Percentiles rank a stretch among this genome's conserved stretches.
Evolutionary conservation across 2,888 invertebrate species (phyloP).

Genomic region (Chromoteleia sp.): DNA sequence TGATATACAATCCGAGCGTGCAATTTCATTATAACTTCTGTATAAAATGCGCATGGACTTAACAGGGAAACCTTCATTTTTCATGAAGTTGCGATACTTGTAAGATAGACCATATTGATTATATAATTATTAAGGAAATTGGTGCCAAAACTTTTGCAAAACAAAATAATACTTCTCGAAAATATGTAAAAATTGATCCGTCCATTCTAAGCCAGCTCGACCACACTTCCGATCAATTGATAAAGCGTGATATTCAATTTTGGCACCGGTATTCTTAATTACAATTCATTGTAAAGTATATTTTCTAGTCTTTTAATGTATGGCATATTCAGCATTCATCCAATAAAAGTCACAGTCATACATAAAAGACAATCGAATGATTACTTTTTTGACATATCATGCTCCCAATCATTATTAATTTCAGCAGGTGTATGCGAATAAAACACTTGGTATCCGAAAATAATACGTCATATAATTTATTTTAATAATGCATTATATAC

Average conservation of each 20-base stretch:
- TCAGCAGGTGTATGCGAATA: constrained; percentile 12
- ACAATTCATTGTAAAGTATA: constrained; percentile 50
- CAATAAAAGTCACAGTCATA: constrained; percentile 59
- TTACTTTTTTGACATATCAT: constrained; percentile 35
- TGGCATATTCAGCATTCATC: constrained; percentile 47
- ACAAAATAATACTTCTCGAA: not conserved
- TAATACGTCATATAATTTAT: constrained; percentile 39
- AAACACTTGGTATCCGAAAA: constrained; percentile 10
- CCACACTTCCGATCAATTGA: constrained; percentile 27
- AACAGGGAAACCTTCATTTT: constrained; percentile 19
- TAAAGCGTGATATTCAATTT: constrained; percentile 20
- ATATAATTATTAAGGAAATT: constrained; percentile 14
- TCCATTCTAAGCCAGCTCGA: constrained; percentile 19
- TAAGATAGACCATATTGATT: constrained; percentile 19
- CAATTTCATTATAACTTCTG: constrained; percentile 1
- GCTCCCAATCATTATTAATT: constrained; percentile 31
- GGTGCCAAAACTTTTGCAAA: constrained; percentile 15
- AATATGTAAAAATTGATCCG: constrained; percentile 28
- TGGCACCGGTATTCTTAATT: constrained; percentile 32
- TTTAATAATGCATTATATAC: constrained; percentile 20
- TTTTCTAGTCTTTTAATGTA: constrained; percentile 67
- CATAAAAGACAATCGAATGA: constrained; percentile 56
- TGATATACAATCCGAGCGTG: constrained; percentile 36
- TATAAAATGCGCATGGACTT: constrained; percentile 25
- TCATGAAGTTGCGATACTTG: constrained; percentile 10